Evolutionary conservation across 2,797 vertebrate species (phyloP).

Genomic region (Coilia nasus): DNA sequence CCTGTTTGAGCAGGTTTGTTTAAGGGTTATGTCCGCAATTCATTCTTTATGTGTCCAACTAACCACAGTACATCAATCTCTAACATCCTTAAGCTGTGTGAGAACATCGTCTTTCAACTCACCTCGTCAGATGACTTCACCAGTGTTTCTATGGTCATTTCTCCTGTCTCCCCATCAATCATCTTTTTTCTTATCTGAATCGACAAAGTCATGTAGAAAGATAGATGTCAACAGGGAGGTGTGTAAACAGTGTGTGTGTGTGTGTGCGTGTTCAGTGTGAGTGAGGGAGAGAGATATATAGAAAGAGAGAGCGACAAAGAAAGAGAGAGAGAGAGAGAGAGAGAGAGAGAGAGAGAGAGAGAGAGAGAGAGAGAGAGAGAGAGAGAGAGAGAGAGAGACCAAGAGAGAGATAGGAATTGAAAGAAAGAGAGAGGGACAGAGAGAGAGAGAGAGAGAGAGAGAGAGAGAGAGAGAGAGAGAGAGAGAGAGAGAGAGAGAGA

Average conservation of each 20-base stretch:
- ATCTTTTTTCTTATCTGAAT: slow-evolving; percentile 92
- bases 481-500: not conserved
- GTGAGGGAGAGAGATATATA: not conserved
- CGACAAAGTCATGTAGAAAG: not conserved
- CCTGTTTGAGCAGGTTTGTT: not conserved
- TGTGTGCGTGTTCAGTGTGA: not conserved
- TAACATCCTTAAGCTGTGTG: not conserved
- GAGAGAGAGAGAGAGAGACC: not conserved
- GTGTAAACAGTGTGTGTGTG: too few relatives aligned
- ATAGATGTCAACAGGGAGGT: not conserved
- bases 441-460: not conserved
- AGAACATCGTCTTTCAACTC: slow-evolving; percentile 54
- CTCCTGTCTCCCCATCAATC: slow-evolving; percentile 93
- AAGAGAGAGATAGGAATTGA: not conserved
- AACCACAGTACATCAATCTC: not conserved
- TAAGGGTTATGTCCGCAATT: not conserved
- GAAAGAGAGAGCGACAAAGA: not conserved
- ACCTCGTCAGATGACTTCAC: slow-evolving; percentile 99
- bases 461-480: not conserved
- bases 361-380: not conserved
- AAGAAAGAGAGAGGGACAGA: not conserved
- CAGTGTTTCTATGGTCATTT: slow-evolving; percentile 88
- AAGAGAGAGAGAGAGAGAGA: not conserved
- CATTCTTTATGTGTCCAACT: not conserved
- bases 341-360: not conserved